Base-by-base conservation (phyloP, 2,113 vertebrate genomes). In the Aleadryas rufinucha region DNA sequence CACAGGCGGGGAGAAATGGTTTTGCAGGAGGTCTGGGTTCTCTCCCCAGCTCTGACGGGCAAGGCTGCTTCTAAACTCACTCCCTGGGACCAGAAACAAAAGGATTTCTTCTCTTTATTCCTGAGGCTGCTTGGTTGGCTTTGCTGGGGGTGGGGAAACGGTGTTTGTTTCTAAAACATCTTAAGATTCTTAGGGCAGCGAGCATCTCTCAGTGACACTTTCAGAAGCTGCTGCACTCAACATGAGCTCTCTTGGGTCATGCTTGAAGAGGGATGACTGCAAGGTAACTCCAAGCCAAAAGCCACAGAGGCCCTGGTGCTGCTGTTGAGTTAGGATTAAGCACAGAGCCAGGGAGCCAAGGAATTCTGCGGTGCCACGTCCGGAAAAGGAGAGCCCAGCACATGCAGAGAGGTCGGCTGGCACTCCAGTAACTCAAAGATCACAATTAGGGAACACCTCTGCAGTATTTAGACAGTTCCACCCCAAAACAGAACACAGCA, bases 11-110 rank as follows among this genome's bases (percentile, higher is more conserved):
- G 91, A 89, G 94, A 79, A 89, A 87, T 26, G 87, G 94, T 89
- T 95, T 84, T 93, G 87, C 89, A 93, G 94, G 93, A 95, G 95
- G 74, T 94, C 74, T 89, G 93, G 89, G 89, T 79, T 91, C 89
- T 92, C n/a, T 56, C 44, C 10, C 2, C 52, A 75, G 31, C 22
- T 87, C 81, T 75, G 50, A 20, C 2, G 13, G 63, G 71, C 20
- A 86, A 50, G n/a, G 24, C 69, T 3, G 2, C 31, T 54, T 45
- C 68, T 41, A 21, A 88, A 87, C 5, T n/a, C 61, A 35, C 33
- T 16, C 10, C 14, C 66, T 28, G 30, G 16, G 42, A 86, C 10
- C 39, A 69, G 60, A 85, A 77, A 81, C 30, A 64, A 84, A 84
- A 69, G 20, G 52, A 30, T 45, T 93, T 80, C 15, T 93, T 39